A percentile compares a stretch with the other conserved stretches of the same genome.
Conservation (phyloP, 1,140 invertebrate genomes). For the Drosophila kanapiae region DNA sequence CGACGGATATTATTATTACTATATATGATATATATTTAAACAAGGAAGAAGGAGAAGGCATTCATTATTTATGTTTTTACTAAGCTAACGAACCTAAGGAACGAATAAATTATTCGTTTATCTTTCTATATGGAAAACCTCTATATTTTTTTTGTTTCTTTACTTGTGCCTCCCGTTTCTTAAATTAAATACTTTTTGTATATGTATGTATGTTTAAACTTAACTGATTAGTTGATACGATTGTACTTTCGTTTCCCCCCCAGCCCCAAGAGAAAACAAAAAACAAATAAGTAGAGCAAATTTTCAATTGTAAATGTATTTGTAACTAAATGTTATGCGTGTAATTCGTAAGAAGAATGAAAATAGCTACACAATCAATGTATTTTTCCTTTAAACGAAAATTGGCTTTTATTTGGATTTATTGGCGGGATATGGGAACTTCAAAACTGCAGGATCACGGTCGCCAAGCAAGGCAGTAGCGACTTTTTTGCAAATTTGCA, state of each 20-base stretch:
- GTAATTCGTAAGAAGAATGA: constrained; percentile 72
- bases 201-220: constrained; percentile 62
- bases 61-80: constrained; percentile 34
- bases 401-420: constrained; percentile 10
- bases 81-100: constrained; percentile 64
- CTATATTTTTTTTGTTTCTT: constrained; percentile 10
- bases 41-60: background rate
- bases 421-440: background rate
- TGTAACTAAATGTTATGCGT: constrained; percentile 82
- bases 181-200: constrained; percentile 45
- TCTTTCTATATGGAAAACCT: background rate
- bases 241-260: constrained; percentile 51
- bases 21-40: constrained; percentile 3
- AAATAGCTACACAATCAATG: constrained; percentile 81
- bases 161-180: constrained; percentile 20
- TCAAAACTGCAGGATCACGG: too few species aligned
- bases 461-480: too few species aligned
- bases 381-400: constrained; percentile 75
- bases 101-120: constrained; percentile 39
- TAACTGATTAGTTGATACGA: constrained; percentile 62
- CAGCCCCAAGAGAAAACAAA: constrained; percentile 1
- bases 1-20: constrained; percentile 46
- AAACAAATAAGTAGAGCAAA: constrained; percentile 65
- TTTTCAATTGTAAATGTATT: constrained; percentile 83
- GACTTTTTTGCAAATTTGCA: too few species aligned